Base-by-base conservation (phyloP, 2,888 invertebrate genomes). In the Gari tellinella region DNA sequence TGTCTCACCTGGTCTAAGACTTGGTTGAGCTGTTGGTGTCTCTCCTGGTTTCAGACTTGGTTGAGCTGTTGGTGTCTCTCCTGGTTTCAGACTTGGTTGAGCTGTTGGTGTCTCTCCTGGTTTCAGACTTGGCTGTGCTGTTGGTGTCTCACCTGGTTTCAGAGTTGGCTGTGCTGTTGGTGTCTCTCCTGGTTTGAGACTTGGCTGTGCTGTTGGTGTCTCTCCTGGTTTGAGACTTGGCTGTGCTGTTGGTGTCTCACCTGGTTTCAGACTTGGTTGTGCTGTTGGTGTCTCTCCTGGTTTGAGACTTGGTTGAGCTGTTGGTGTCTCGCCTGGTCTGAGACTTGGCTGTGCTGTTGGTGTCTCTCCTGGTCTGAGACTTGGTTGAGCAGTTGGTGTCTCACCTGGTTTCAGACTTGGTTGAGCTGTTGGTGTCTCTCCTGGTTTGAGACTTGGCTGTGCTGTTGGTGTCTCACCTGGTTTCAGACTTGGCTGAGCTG, bases 151-250 rank as follows among this genome's bases (percentile, higher is more conserved):
- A 4, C 43, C 61, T 17, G 53, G 26, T 12, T 19, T 14, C 21
- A 46, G 43, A 14, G 40, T 57, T 60, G 77, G 75, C 12, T 65
- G 51, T 19, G 72, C 64, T 19, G 80, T 77, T 60, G 80, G 78
- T 25, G 64, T 40, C 12, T 56, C 48, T 19, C 51, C 62, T n/a
- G 62, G 21, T n/a, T 51, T 31, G 4, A 52, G 21, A 5, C 37
- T 41, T 45, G 72, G 69, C 14, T 60, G 31, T 8, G 73, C 66
- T 53, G 81, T 80, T 38, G 81, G 83, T n/a, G 72, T 65, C 14
- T 55, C 65, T 8, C 60, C 69, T 14, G 72, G 52, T 2, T 25
- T 15, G 5, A 63, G 19, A 14, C 55, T 45, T 46, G 72, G 76
- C 37, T 68, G 63, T 46, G 67, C 76, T 25, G 76, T 77, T 61